Evolutionary conservation across 2,797 vertebrate species (phyloP).

Genomic region (Syngnathus acus): DNA sequence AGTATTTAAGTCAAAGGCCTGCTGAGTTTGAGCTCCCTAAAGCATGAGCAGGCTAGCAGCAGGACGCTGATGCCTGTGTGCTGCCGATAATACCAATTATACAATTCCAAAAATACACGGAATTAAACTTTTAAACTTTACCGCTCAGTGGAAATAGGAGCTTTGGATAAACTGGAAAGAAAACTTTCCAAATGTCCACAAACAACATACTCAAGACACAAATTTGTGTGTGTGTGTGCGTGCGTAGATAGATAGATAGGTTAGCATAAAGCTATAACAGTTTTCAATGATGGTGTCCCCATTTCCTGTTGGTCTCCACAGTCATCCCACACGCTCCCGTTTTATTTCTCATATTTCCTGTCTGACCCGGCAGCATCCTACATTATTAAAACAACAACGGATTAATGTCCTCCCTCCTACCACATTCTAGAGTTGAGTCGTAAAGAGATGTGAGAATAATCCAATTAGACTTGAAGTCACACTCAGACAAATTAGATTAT

Average conservation of each 20-base stretch:
- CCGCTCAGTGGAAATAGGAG: background rate
- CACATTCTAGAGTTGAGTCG: constrained; percentile 24
- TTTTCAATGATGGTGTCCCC: constrained; percentile 23
- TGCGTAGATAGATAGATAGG: too few species aligned
- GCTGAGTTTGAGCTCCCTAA: constrained; percentile 38
- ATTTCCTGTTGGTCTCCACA: constrained; percentile 32
- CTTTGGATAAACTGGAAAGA: background rate
- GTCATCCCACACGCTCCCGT: constrained; percentile 19
- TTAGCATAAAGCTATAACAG: constrained; percentile 6
- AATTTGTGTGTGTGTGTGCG: too few species aligned
- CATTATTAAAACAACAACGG: constrained; percentile 40
- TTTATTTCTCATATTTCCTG: constrained; percentile 16
- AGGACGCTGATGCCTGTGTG: constrained; percentile 33
- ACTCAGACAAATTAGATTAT: constrained; percentile 13
- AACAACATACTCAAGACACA: background rate
- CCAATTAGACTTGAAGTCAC: constrained; percentile 43
- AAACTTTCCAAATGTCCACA: background rate
- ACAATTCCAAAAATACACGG: background rate
- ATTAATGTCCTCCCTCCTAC: constrained; percentile 29
- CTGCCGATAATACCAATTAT: constrained; percentile 36
- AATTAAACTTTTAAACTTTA: background rate
- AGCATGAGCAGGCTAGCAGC: constrained; percentile 35
- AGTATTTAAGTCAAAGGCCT: constrained; percentile 46
- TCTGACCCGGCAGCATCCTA: constrained; percentile 28
- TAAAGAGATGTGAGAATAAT: background rate